phyloP scores from a whole-genome alignment of 1,140 invertebrate species.

The Calephelis virginiensis region DNA sequence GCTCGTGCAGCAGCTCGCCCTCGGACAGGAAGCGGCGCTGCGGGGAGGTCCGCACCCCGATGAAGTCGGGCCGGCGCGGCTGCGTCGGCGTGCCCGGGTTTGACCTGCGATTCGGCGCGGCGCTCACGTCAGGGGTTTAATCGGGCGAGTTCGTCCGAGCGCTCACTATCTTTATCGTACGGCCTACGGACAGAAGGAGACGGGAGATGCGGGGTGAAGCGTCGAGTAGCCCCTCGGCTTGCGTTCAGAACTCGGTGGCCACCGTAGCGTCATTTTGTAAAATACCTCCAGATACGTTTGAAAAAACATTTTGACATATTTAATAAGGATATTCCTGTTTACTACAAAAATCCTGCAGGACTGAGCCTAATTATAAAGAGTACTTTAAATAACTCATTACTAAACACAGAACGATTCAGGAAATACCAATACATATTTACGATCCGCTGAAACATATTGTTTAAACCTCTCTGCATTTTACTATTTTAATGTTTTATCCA shows the following conservation, averaged over 20 bases:
- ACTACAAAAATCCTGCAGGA: too few species aligned
- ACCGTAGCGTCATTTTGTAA: too few species aligned
- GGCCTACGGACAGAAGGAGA: conserved; percentile 77
- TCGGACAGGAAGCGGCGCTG: conserved; percentile 92
- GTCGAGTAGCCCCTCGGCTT: conserved; percentile 53
- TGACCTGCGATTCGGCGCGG: conserved; percentile 82
- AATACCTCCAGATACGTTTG: background rate
- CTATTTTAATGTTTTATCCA: too few species aligned
- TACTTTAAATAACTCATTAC: too few species aligned
- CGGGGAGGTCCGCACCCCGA: conserved; percentile 83
- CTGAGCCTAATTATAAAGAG: too few species aligned
- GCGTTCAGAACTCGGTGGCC: conserved; percentile 45
- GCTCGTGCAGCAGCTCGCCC: conserved; percentile 86
- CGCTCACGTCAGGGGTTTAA: conserved; percentile 75
- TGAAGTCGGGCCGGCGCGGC: conserved; percentile 90
- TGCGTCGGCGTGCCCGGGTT: conserved; percentile 94
- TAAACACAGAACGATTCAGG: too few species aligned
- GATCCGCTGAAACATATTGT: too few species aligned
- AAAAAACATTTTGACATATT: background rate
- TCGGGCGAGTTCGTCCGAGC: conserved; percentile 74
- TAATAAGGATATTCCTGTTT: too few species aligned
- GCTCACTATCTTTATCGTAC: conserved; percentile 70
- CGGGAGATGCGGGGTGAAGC: conserved; percentile 73
- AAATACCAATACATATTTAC: too few species aligned
- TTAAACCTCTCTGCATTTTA: too few species aligned